Base-by-base conservation (phyloP, 1,140 invertebrate species). In the Hypothenemus hampei region DNA sequence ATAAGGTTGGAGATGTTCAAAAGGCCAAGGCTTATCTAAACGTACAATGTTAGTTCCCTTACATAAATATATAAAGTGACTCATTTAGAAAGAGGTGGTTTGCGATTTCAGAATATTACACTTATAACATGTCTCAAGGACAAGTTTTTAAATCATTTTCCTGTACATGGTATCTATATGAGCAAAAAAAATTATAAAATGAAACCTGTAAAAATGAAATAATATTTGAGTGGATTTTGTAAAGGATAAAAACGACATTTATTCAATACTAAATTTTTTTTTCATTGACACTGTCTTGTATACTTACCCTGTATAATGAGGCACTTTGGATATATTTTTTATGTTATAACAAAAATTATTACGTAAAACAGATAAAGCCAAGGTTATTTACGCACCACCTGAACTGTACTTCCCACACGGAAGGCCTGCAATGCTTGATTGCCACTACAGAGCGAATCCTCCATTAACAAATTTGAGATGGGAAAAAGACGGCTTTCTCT, bases 401-500 rank as follows among this genome's bases (percentile, higher is more conserved):
- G 86, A 93, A 69, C 83, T 95, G 21, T 91, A 87, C 65, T 80
- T 97, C 50, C 88, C 93, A 0, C 85, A 84, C 59, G 91, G 93
- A n/a, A 84, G 90, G 63, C 82, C 86, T n/a, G 91, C 90, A 11
- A 81, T 92, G 29, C 77, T 97, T 29, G 89, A 93, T 70, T 97
- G 94, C 70, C 89, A 93, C 66, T 92, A 94, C 62, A 82, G 91
- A 62, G 88, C 93, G 0, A 97, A 96, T 77, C 95, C 94, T 13
- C 87, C 91, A 2, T 75, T 96, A 46, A 90, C 88, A n/a, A 91
- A 92, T 68, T 76, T 96, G 16, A 83, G 89, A 41, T 97, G 95
- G 94, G 91, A 91, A 67, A 93, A 94, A 71, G 91, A 95, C 69
- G 90, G 89, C 15, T 88, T 93, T 63, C 79, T 93, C 0, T 93